Evolutionary conservation across 2,888 invertebrate genomes (phyloP), one percentile per base, ranked within the genome.

Genomic region (Epirrhoe tristata): DNA sequence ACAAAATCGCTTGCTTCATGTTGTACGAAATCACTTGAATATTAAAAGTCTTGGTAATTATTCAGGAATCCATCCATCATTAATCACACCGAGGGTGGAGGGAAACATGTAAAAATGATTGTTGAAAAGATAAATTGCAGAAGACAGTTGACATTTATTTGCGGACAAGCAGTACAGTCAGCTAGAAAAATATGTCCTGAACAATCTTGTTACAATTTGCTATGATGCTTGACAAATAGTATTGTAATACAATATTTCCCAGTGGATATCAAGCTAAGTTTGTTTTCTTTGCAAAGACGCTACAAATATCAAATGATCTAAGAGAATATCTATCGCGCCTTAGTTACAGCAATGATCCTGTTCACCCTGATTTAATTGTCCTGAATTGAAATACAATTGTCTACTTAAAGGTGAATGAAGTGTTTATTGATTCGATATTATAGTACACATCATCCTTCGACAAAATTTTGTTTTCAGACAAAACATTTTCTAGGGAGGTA

Each of bases 1-100:
- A 69, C 60, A 81, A 73, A 83, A 67, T 85, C 39, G 72, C 36
- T 72, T 66, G 76, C 10, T 48, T 31, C 1, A 14, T 14, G 46
- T 46, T 74, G 72, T 79, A 76, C 79, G 80, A 84, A 91, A 92
- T 91, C 93, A 90, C 93, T 93, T 92, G 90, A 93, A 93, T 93
- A 93, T 93, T 93, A 93, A 93, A 93, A 93, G 91, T 93, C 93
- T 89, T 90, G 90, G 93, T 93, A 93, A 93, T 93, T 93, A 93
- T 93, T 93, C 93, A 93, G 92, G 93, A 93, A 92, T 93, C 92
- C 91, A 93, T 93, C 93, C 91, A 93, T 93, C 93, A 93, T 93
- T 93, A 93, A 93, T 93, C 93, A 93, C 88, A 84, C 82, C 76
- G 88, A 86, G 89, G 90, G 88, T 89, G 87, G 84, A 80, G 88